phyloP scores from a whole-genome alignment of 2,888 invertebrate species.

The Ptycholaimellus sp. region DNA sequence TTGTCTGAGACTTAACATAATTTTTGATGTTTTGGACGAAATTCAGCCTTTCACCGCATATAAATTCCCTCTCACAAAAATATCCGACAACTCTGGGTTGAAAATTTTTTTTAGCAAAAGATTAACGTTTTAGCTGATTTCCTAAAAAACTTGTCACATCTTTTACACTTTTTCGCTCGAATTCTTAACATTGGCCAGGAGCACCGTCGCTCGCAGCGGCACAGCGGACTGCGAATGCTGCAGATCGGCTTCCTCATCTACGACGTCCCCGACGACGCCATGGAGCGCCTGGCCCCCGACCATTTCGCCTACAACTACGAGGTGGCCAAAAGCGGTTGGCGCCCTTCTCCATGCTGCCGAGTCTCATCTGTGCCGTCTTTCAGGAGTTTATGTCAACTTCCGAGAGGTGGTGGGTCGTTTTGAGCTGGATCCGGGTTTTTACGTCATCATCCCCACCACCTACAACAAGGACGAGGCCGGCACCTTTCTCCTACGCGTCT shows the following conservation, averaged over 20 bases:
- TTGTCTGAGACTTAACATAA: no score
- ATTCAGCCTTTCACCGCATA: no score
- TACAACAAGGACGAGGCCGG: slow-evolving; percentile 27
- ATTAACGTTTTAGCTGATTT: no score
- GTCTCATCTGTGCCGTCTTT: no score
- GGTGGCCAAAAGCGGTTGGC: slow-evolving; percentile 26
- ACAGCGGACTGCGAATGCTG: slow-evolving; percentile 26
- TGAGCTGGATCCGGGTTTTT: slow-evolving; percentile 25
- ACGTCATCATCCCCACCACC: slow-evolving; percentile 33
- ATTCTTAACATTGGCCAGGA: no score
- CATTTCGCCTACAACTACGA: slow-evolving; percentile 31
- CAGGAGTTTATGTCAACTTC: slow-evolving; percentile 31
- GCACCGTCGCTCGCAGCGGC: slow-evolving; percentile 24
- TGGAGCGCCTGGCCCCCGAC: slow-evolving; percentile 22
- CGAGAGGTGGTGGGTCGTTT: slow-evolving; percentile 15
- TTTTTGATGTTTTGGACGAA: no score
- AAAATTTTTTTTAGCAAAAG: no score
- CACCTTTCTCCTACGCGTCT: slow-evolving; percentile 29
- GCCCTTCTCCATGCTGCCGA: no score
- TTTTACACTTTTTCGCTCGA: no score
- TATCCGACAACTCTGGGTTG: no score
- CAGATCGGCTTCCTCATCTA: slow-evolving; percentile 33
- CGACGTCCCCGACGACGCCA: slow-evolving; percentile 27
- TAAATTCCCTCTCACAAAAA: no score
- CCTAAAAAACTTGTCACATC: no score